Conservation (phyloP, 2,113 vertebrate genomes). For the Scartelaos histophorus region DNA sequence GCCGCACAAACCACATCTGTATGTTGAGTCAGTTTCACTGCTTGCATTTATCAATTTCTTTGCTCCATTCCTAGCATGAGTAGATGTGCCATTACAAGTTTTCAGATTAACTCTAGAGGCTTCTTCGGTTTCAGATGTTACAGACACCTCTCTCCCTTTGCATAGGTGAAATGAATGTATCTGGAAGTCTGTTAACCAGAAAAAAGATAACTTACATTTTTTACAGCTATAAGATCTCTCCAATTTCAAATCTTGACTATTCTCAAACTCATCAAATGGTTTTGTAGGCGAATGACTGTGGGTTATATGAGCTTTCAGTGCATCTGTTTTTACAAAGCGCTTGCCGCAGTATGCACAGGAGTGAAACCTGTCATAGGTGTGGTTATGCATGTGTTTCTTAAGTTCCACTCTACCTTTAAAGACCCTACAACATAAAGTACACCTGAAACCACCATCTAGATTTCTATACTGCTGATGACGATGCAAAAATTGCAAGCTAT, state of each 20-base stretch:
- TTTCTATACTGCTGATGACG: conserved; percentile 78
- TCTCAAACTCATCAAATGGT: conserved; percentile 46
- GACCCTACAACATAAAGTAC: conserved; percentile 78
- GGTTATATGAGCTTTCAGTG: conserved; percentile 73
- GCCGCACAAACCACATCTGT: conserved; percentile 78
- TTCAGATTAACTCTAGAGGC: conserved; percentile 38
- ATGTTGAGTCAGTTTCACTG: conserved; percentile 49
- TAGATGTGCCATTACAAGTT: conserved; percentile 49
- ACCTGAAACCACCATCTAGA: conserved; percentile 74
- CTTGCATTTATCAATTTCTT: conserved; percentile 21
- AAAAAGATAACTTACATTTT: conserved; percentile 75
- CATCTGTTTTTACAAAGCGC: conserved; percentile 75
- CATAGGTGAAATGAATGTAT: conserved; percentile 75
- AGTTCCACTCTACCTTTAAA: conserved; percentile 70
- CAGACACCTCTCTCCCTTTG: conserved; percentile 57
- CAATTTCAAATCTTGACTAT: conserved; percentile 56
- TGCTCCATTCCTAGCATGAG: conserved; percentile 45
- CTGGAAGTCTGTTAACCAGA: conserved; percentile 82
- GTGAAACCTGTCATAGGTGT: conserved; percentile 72
- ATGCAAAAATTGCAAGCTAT: conserved; percentile 70
- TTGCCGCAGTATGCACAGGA: conserved; percentile 78
- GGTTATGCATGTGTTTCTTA: conserved; percentile 72
- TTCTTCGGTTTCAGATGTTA: conserved; percentile 34
- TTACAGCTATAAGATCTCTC: conserved; percentile 75
- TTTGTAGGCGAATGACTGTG: conserved; percentile 52